Evolutionary conservation across 2,113 vertebrate genomes (phyloP).

Genomic region (Diadophis punctatus): DNA sequence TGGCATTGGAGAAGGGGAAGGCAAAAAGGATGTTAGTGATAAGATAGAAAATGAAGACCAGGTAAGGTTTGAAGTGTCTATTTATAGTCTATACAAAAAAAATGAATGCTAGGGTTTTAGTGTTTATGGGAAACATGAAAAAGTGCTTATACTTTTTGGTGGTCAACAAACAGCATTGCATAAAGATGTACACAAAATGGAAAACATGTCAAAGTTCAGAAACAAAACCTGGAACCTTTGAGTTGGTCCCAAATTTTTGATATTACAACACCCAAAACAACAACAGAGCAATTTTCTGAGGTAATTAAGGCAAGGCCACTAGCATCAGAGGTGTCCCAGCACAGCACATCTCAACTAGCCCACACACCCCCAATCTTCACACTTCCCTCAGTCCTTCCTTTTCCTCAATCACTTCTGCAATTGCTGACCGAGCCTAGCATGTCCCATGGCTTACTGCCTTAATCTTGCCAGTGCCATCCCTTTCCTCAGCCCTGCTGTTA

Average conservation of each 20-base stretch:
- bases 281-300: not conserved
- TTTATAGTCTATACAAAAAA: not conserved
- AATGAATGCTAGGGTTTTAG: not conserved
- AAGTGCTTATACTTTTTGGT: not conserved
- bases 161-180: not conserved
- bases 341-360: not conserved
- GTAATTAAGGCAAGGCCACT: not conserved
- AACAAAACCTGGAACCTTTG: not conserved
- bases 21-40: constrained; percentile 91
- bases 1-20: constrained; percentile 93
- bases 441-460: not conserved
- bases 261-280: not conserved
- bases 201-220: not conserved
- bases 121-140: not conserved
- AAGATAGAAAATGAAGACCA: constrained; percentile 97
- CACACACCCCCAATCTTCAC: not conserved
- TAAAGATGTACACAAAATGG: not conserved
- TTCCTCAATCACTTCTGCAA: not conserved
- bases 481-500: not conserved
- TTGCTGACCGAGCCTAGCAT: not conserved
- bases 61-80: constrained; percentile 60
- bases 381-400: not conserved
- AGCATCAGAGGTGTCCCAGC: not conserved
- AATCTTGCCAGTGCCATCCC: not conserved
- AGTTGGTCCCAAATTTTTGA: not conserved